Evolutionary conservation across 2,888 invertebrate genomes (phyloP).

Genomic region (Drosophila nr. medialis): DNA sequence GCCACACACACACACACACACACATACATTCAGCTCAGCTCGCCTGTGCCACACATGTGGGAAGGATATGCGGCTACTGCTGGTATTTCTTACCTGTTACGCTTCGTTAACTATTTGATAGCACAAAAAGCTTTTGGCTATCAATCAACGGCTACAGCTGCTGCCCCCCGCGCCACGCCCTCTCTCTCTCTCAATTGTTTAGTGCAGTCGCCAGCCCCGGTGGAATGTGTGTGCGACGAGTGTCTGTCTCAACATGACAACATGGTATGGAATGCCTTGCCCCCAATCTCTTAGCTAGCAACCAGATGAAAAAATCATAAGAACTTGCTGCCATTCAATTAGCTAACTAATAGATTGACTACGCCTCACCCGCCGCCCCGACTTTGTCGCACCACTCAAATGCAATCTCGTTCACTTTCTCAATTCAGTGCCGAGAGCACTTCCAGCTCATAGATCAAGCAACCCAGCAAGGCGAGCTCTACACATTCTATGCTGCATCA

Average conservation of each 20-base stretch:
- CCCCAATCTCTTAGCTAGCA: constrained; percentile 1
- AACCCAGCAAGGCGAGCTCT: neutral
- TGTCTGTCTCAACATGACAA: constrained; percentile 11
- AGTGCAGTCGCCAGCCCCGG: constrained; percentile 38
- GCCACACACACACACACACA: constrained; percentile 15
- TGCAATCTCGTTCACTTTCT: constrained; percentile 16
- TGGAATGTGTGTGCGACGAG: constrained; percentile 18
- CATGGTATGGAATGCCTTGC: neutral
- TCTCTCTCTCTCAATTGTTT: constrained; percentile 54
- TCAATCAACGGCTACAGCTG: constrained; percentile 65
- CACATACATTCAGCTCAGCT: neutral
- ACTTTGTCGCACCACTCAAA: neutral
- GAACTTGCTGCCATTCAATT: constrained; percentile 37
- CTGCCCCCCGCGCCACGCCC: neutral
- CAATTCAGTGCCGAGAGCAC: constrained; percentile 14
- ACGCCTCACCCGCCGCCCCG: too few relatives aligned
- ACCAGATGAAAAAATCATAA: neutral
- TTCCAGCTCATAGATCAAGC: constrained; percentile 22
- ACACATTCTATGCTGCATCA: constrained; percentile 14
- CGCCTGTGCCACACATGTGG: neutral
- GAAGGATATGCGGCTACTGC: constrained; percentile 24
- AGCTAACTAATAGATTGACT: constrained; percentile 29
- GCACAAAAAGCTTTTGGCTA: constrained; percentile 71
- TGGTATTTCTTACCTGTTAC: constrained; percentile 67
- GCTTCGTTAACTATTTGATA: constrained; percentile 74